phyloP scores from a whole-genome alignment of 2,888 invertebrate genomes.

The Cephus nigrinus region DNA sequence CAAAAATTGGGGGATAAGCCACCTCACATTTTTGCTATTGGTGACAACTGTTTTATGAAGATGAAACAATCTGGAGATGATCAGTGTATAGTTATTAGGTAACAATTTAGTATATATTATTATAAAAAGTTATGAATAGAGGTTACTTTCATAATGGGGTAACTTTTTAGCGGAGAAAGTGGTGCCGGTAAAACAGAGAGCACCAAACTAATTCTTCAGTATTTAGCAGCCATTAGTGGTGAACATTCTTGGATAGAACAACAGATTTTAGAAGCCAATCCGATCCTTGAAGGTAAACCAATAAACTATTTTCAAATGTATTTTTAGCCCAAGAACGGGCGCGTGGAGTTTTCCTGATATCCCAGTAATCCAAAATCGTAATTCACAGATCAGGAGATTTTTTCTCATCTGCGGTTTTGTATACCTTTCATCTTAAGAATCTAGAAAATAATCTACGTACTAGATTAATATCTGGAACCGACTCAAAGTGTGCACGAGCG shows the following conservation, averaged over 20 bases:
- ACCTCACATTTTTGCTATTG: conserved; percentile 96
- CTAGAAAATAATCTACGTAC: no score
- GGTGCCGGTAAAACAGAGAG: conserved; percentile 97
- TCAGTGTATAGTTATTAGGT: conserved; percentile 96
- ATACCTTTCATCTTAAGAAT: no score
- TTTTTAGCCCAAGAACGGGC: no score
- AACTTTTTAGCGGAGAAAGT: conserved; percentile 83
- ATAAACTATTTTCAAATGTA: neutral
- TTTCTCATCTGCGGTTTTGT: no score
- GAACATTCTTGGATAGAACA: conserved; percentile 98
- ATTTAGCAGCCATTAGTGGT: conserved; percentile 91
- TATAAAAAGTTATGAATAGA: neutral
- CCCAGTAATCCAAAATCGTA: no score
- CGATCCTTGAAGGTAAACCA: conserved; percentile 83
- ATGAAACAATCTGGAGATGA: conserved; percentile 80
- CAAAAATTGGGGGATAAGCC: conserved; percentile 87
- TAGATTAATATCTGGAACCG: no score
- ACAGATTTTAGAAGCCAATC: conserved; percentile 96
- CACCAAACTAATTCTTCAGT: conserved; percentile 93
- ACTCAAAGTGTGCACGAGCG: no score
- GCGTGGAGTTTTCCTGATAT: no score
- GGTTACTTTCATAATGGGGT: neutral
- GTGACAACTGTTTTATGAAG: conserved; percentile 88
- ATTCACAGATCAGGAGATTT: no score
- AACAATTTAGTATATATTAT: conserved; percentile 27